Conservation (phyloP, 2,797 vertebrate species). For the Labeo calbasu region DNA sequence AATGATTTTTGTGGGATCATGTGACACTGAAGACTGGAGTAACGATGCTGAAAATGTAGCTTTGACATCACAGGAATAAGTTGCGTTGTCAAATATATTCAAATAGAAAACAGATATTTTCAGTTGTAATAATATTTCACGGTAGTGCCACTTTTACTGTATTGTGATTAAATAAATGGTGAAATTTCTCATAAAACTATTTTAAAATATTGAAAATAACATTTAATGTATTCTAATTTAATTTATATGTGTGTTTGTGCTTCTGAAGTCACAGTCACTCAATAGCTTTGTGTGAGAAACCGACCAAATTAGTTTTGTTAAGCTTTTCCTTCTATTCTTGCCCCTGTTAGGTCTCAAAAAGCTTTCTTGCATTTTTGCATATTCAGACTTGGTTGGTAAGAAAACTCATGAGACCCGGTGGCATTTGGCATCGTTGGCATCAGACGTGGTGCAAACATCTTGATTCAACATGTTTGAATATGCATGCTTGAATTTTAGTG, state of each 20-base stretch:
- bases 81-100: background rate
- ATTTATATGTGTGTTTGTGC: background rate
- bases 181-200: background rate
- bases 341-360: background rate
- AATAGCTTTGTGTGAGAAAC: background rate
- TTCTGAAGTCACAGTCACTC: background rate
- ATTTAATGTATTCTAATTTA: background rate
- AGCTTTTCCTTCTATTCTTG: background rate
- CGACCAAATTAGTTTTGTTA: background rate
- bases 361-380: constrained; percentile 3
- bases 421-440: constrained; percentile 5
- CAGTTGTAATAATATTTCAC: background rate
- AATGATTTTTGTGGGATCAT: background rate
- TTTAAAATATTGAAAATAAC: background rate
- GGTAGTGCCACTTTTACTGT: background rate
- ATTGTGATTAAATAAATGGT: background rate
- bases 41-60: background rate
- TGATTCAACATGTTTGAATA: background rate
- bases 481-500: background rate
- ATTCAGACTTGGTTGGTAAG: background rate
- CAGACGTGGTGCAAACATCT: background rate
- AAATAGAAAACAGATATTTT: background rate
- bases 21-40: background rate
- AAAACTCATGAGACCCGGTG: background rate
- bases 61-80: background rate